A percentile compares a stretch with the other conserved stretches of the same genome.
Conservation (phyloP, 1,140 invertebrate species). For the Apis laboriosa region DNA sequence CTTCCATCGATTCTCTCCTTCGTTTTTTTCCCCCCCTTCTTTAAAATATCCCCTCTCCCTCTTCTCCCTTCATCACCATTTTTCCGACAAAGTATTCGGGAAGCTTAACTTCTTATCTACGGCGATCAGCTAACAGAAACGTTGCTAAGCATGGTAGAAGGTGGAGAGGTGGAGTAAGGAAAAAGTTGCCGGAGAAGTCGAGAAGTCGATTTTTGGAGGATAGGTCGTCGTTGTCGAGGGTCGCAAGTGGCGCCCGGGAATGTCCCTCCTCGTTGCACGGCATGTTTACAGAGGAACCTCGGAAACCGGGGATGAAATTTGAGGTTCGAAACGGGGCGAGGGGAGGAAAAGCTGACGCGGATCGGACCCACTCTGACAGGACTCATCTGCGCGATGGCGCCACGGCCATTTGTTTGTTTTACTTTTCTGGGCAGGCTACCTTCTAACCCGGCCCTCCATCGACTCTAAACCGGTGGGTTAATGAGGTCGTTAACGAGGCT, state of each 20-base stretch:
- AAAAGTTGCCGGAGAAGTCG: constrained; percentile 19
- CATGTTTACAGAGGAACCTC: constrained; percentile 77
- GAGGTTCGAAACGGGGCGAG: constrained; percentile 53
- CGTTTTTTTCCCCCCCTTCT: no score
- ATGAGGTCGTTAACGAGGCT: constrained; percentile 75
- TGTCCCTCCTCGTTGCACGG: constrained; percentile 47
- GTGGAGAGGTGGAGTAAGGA: background rate
- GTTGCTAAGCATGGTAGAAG: background rate
- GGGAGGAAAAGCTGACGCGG: constrained; percentile 43
- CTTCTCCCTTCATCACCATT: constrained; percentile 2
- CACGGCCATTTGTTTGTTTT: constrained; percentile 79
- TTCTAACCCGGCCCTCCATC: constrained; percentile 49
- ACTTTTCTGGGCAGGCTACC: constrained; percentile 63
- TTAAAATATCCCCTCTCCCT: no score
- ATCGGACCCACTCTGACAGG: constrained; percentile 69
- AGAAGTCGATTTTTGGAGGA: constrained; percentile 63
- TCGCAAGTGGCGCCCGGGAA: constrained; percentile 59
- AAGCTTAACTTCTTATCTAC: constrained; percentile 44
- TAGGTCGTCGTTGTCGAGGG: constrained; percentile 17
- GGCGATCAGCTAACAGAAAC: constrained; percentile 46
- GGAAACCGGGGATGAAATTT: constrained; percentile 70
- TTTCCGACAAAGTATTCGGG: constrained; percentile 4
- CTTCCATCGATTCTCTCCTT: background rate
- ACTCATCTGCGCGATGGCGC: constrained; percentile 80
- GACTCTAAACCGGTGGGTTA: constrained; percentile 67